These are phyloP conservation scores for Diadema setosum DNA, from an alignment of 35 echinoderm and acorn worm genomes.

Conservation along the genomic window DNA sequence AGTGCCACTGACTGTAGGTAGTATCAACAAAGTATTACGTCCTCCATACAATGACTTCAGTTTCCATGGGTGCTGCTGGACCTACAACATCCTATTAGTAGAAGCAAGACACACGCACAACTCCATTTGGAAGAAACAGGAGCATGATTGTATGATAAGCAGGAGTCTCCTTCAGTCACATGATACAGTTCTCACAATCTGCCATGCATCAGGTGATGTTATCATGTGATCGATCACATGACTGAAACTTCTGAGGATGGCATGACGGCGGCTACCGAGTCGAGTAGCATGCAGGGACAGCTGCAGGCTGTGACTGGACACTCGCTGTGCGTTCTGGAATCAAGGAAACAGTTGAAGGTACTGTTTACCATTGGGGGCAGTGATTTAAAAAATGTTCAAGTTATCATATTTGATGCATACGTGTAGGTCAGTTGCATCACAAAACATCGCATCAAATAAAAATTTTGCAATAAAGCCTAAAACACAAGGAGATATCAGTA, in stretches of 20 bases:
- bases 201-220: background rate
- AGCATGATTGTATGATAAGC: too few relatives aligned
- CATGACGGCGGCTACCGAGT: conserved; percentile 63
- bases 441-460: background rate
- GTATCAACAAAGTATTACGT: too few relatives aligned
- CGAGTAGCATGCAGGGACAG: conserved; percentile 85
- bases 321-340: conserved; percentile 70
- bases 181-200: too few relatives aligned
- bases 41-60: too few relatives aligned
- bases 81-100: too few relatives aligned
- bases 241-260: background rate
- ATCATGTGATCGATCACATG: conserved; percentile 5
- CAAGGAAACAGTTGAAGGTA: background rate
- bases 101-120: too few relatives aligned
- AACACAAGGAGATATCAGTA: background rate
- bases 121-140: too few relatives aligned
- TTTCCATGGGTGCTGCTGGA: too few relatives aligned
- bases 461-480: background rate
- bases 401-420: background rate
- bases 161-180: too few relatives aligned
- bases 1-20: too few relatives aligned
- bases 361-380: too few relatives aligned
- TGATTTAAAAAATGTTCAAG: background rate
- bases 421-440: background rate
- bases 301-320: conserved; percentile 81